Conservation (phyloP, 2,888 invertebrate species). For the Synanthedon formicaeformis region DNA sequence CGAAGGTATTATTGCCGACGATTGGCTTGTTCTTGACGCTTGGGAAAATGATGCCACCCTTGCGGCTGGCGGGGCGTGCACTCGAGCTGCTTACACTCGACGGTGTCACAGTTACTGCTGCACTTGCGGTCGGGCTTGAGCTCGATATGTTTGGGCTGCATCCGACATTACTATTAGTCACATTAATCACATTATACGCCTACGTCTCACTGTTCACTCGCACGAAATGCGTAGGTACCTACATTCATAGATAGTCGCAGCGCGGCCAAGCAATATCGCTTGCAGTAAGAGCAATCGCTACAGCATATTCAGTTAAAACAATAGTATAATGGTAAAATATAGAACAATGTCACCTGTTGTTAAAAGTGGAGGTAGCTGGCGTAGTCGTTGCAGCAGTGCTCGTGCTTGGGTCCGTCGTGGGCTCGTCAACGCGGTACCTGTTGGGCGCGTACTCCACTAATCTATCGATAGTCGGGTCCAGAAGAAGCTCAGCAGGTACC, state of each 20-base stretch:
- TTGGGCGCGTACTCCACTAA: slow-evolving; percentile 83
- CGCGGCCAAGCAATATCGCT: slow-evolving; percentile 17
- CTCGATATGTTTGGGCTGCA: slow-evolving; percentile 54
- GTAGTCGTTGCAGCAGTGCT: slow-evolving; percentile 44
- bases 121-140: slow-evolving; percentile 32
- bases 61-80: slow-evolving; percentile 68
- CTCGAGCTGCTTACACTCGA: slow-evolving; percentile 38
- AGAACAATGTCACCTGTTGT: slow-evolving; percentile 60
- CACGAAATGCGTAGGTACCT: slow-evolving; percentile 5
- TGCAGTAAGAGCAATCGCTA: slow-evolving; percentile 21
- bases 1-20: slow-evolving; percentile 84
- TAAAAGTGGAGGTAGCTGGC: slow-evolving; percentile 26
- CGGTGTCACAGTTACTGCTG: slow-evolving; percentile 41
- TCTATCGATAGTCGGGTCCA: slow-evolving; percentile 81
- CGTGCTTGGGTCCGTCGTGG: slow-evolving; percentile 45
- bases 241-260: slow-evolving; percentile 19
- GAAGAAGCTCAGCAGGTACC: slow-evolving; percentile 77
- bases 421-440: slow-evolving; percentile 69
- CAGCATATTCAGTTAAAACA: slow-evolving; percentile 5
- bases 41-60: slow-evolving; percentile 89
- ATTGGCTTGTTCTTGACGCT: slow-evolving; percentile 92
- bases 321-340: slow-evolving; percentile 12
- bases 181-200: slow-evolving; percentile 30
- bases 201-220: neutral
- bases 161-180: slow-evolving; percentile 53